Conservation (phyloP, 2,797 vertebrate genomes). For the Calcarius lapponicus region DNA sequence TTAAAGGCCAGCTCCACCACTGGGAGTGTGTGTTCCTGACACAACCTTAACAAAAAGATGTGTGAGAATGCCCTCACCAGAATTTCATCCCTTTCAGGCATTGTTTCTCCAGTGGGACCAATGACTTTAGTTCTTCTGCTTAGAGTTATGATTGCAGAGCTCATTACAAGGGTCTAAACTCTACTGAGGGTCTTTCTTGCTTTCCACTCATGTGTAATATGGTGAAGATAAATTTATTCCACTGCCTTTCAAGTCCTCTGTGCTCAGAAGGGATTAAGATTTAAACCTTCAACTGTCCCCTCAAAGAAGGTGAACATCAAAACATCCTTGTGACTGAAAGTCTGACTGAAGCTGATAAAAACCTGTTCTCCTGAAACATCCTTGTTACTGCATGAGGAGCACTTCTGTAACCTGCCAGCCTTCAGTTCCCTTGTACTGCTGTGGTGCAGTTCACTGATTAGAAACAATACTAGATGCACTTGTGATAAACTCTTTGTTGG, state of each 20-base stretch:
- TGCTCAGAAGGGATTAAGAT: not conserved
- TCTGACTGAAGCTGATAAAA: not conserved
- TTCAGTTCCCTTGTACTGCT: not conserved
- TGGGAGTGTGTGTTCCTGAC: not conserved
- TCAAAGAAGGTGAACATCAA: not conserved
- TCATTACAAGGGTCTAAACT: not conserved
- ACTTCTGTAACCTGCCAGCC: not conserved
- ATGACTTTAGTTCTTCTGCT: not conserved
- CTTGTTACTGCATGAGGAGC: not conserved
- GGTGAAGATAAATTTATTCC: not conserved
- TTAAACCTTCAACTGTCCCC: not conserved
- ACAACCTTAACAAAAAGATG: not conserved
- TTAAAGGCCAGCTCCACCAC: not conserved
- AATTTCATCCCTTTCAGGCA: not conserved
- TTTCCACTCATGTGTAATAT: not conserved
- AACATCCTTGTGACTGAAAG: not conserved
- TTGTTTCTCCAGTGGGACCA: not conserved
- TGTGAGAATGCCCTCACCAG: not conserved
- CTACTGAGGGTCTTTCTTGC: not conserved
- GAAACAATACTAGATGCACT: conserved; percentile 62
- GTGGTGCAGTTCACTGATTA: conserved; percentile 37
- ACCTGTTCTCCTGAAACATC: not conserved
- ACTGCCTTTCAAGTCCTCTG: not conserved
- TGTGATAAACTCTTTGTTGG: conserved; percentile 65
- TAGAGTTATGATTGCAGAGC: not conserved